phyloP scores from a whole-genome alignment of 2,888 invertebrate genomes.

The Diarsia dahlii region DNA sequence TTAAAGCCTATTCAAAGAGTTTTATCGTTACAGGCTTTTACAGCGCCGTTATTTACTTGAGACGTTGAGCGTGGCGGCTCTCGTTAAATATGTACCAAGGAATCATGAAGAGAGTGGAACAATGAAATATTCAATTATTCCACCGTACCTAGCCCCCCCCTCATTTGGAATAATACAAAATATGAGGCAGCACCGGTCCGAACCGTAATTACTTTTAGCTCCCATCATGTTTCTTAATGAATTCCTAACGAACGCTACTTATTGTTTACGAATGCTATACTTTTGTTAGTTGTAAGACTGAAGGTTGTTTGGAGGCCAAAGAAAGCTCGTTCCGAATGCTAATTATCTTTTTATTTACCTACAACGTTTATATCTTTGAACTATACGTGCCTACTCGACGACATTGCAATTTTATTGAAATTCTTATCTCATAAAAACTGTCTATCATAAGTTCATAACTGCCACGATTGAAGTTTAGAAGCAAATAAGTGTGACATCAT shows the following conservation, averaged over 20 bases:
- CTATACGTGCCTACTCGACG: background rate
- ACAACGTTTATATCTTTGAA: background rate
- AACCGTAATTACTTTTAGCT: constrained; percentile 62
- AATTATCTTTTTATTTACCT: constrained; percentile 39
- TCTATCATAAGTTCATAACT: background rate
- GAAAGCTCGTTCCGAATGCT: constrained; percentile 24
- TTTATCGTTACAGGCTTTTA: constrained; percentile 42
- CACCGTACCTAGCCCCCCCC: constrained; percentile 39
- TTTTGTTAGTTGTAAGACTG: constrained; percentile 29
- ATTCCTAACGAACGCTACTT: constrained; percentile 56
- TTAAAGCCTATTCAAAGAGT: constrained; percentile 31
- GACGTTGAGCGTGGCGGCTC: constrained; percentile 65
- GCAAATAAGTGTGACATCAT: constrained; percentile 36
- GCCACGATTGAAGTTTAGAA: background rate
- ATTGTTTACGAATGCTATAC: constrained; percentile 50
- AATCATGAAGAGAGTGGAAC: constrained; percentile 73
- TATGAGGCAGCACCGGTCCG: constrained; percentile 52
- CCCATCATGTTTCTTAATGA: constrained; percentile 61
- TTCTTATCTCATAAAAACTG: background rate
- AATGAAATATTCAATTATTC: constrained; percentile 75
- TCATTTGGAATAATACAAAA: constrained; percentile 58
- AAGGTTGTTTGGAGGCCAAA: constrained; percentile 23
- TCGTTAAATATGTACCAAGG: constrained; percentile 78
- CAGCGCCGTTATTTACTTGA: constrained; percentile 42
- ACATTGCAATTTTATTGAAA: constrained; percentile 6